phyloP scores from a whole-genome alignment of 2,888 invertebrate species.

The Trichopria drosophilae region DNA sequence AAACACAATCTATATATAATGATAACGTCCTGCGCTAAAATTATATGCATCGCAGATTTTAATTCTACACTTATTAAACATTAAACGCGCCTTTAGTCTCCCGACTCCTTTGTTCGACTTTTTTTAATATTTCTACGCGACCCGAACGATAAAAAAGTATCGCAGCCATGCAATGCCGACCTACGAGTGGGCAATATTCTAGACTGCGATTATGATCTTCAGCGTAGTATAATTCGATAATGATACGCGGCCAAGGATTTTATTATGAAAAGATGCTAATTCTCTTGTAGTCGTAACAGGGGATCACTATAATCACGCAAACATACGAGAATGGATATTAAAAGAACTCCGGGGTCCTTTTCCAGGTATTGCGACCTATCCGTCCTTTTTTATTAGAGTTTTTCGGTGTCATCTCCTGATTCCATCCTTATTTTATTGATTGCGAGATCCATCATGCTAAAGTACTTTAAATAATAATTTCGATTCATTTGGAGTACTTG shows the following conservation, averaged over 20 bases:
- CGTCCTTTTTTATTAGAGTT: too few relatives aligned
- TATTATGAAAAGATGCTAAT: slow-evolving; percentile 57
- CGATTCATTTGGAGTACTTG: too few relatives aligned
- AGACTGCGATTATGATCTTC: slow-evolving; percentile 53
- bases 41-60: too few relatives aligned
- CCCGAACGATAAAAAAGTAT: slow-evolving; percentile 26
- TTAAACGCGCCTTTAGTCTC: neutral
- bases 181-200: slow-evolving; percentile 34
- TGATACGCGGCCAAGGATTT: slow-evolving; percentile 51
- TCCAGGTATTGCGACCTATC: too few relatives aligned
- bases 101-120: neutral
- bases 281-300: slow-evolving; percentile 48
- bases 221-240: slow-evolving; percentile 55
- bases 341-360: slow-evolving; percentile 46
- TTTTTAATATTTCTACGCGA: neutral
- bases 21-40: too few relatives aligned
- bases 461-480: too few relatives aligned
- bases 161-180: slow-evolving; percentile 42
- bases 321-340: slow-evolving; percentile 48
- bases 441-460: too few relatives aligned
- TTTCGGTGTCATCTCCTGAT: too few relatives aligned
- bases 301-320: slow-evolving; percentile 51
- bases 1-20: too few relatives aligned
- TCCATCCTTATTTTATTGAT: too few relatives aligned
- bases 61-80: neutral